Evolutionary conservation across 2,113 vertebrate species (phyloP).

Genomic region (Geococcyx californianus): DNA sequence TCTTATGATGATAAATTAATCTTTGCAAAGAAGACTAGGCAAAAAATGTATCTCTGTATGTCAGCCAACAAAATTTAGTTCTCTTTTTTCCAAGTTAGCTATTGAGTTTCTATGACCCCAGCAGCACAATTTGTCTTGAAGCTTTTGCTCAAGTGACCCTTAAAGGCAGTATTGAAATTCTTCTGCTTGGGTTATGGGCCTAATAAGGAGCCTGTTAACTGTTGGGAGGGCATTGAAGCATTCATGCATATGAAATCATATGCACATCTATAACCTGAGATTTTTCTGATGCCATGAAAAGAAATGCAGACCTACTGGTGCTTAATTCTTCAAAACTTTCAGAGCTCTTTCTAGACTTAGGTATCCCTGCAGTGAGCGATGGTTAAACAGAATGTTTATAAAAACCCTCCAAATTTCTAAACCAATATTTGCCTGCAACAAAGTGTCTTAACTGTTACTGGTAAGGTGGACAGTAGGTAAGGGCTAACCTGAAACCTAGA

Average conservation of each 20-base stretch:
- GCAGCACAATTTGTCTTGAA: slow-evolving; percentile 42
- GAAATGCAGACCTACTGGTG: neutral
- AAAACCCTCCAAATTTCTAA: neutral
- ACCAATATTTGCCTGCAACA: neutral
- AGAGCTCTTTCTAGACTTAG: neutral
- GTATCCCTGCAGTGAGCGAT: neutral
- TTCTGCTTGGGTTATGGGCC: slow-evolving; percentile 67
- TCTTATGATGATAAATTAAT: neutral
- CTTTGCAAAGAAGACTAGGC: neutral
- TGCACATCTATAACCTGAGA: slow-evolving; percentile 27
- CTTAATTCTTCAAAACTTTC: slow-evolving; percentile 8
- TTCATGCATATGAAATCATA: slow-evolving; percentile 61
- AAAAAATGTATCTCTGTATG: neutral
- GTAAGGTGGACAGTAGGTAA: neutral
- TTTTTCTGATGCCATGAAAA: slow-evolving; percentile 28
- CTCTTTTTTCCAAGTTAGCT: slow-evolving; percentile 32
- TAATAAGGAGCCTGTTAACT: slow-evolving; percentile 64
- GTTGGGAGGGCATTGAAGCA: slow-evolving; percentile 64
- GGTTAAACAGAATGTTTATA: neutral
- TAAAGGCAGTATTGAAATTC: slow-evolving; percentile 63
- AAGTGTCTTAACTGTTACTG: neutral
- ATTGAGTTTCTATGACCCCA: neutral
- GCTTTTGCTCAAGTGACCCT: slow-evolving; percentile 59
- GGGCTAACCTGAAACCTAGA: neutral
- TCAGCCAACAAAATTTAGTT: slow-evolving; percentile 9